These are phyloP conservation scores for Papilio polytes DNA, from an alignment of 1,140 invertebrate species.

Conservation along the genomic window DNA sequence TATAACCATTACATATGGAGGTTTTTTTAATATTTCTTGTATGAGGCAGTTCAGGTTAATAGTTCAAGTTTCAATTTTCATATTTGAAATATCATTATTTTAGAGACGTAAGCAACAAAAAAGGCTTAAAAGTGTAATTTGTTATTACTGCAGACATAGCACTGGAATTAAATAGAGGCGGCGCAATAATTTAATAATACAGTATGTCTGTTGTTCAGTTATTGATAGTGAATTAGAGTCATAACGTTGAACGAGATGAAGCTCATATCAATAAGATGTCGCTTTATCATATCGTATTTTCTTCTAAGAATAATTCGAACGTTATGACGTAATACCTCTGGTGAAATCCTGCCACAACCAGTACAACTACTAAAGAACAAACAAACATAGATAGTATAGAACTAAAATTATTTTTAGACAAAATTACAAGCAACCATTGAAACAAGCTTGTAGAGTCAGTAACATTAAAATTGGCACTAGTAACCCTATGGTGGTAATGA, in stretches of 20 bases:
- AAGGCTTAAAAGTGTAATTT: neutral
- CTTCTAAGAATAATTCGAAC: conserved; percentile 5
- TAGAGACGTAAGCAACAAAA: too few species aligned
- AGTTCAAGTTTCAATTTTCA: too few species aligned
- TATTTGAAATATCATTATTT: too few species aligned
- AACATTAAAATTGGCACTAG: too few species aligned
- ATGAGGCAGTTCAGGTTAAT: too few species aligned
- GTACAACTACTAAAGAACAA: neutral
- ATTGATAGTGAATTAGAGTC: conserved; percentile 7
- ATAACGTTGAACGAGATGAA: conserved; percentile 4
- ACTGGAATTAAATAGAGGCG: neutral
- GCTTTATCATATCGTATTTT: conserved; percentile 7
- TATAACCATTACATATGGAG: too few species aligned
- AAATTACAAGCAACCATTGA: too few species aligned
- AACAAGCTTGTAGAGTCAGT: too few species aligned
- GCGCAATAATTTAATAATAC: conserved; percentile 9
- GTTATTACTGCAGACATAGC: neutral
- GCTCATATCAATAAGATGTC: conserved; percentile 10
- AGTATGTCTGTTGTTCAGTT: neutral
- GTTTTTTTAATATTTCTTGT: too few species aligned
- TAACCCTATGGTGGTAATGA: too few species aligned
- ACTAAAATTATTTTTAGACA: neutral
- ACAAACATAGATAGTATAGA: neutral
- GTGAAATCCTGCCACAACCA: neutral
- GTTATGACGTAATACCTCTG: conserved; percentile 7